Base-by-base conservation (phyloP, 1,140 invertebrate genomes). In the Drosophila sp. region DNA sequence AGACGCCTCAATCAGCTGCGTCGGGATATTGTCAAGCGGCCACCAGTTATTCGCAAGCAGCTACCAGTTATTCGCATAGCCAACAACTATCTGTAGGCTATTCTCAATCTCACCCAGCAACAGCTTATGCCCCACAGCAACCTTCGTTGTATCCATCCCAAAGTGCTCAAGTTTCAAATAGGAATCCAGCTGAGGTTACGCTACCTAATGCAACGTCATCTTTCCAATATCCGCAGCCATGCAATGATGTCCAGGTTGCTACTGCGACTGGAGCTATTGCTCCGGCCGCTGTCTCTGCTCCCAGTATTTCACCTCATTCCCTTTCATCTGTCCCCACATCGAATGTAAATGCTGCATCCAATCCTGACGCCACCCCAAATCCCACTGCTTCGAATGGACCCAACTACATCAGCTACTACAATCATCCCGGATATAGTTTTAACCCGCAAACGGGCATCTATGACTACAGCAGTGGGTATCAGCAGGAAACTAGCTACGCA, bases 391-490 rank as follows among this genome's bases (percentile, higher is more conserved):
- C 56, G 3, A 33, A 8, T 3, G 63, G 17, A 10, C 50, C 60
- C n/a, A 90, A 68, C 4, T 72, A 75, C 60, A 70, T 60, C 32
- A 86, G 78, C 69, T 90, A 86, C 23, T 89, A 83, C 30, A 90
- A 89, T 61, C 90, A 91, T 89, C 91, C 91, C 2, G 91, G 91
- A 38, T 92, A 92, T 58, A 86, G 90, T 40, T 92, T 61, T 25
- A 92, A 92, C 78, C 80, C 91, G 1, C 81, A 83, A 60, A 92
- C 86, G 0, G 91, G 91, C n/a, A 55, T 29, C 56, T 92, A 81
- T 60, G 83, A 92, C 5, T 92, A 92, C 66, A 82, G 84, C 62
- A 92, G 91, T 29, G 91, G 91, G 23, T 91, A 92, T 76, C 91
- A 92, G 65, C 78, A 90, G 6, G 84, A 79, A 7, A 78, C 33